Percentiles rank a stretch among this genome's conserved stretches.
Evolutionary conservation across 2,113 vertebrate species (phyloP).

Genomic region (Perognathus longimembris): DNA sequence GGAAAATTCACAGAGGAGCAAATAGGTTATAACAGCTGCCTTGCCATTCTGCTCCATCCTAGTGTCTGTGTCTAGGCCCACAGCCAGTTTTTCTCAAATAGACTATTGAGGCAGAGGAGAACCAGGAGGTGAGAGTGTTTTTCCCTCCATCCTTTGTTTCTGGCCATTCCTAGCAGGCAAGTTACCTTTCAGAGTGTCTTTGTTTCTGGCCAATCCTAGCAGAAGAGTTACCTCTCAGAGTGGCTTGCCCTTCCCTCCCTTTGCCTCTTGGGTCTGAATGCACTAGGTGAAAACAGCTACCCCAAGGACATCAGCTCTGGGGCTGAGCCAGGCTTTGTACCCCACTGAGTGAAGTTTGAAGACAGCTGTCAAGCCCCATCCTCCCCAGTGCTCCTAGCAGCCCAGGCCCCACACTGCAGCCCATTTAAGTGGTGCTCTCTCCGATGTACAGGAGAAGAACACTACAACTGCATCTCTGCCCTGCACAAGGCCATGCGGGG

Average conservation of each 20-base stretch:
- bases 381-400: background rate
- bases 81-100: background rate
- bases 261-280: background rate
- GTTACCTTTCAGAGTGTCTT: background rate
- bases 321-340: background rate
- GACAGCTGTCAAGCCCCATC: background rate
- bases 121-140: background rate
- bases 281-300: no score
- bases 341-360: background rate
- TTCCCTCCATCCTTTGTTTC: background rate
- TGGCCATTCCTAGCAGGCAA: no score
- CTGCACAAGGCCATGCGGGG: slow-evolving; percentile 98
- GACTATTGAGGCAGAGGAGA: background rate
- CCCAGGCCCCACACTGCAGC: background rate
- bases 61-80: background rate
- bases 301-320: no score
- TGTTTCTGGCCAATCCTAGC: no score
- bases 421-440: background rate
- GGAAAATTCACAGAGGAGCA: background rate
- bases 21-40: background rate
- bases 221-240: background rate
- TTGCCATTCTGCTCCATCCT: background rate
- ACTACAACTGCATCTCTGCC: slow-evolving; percentile 98
- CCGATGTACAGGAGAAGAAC: slow-evolving; percentile 93
- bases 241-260: background rate